Conservation (phyloP, 2,797 vertebrate species). For the Malurus leucopterus region DNA sequence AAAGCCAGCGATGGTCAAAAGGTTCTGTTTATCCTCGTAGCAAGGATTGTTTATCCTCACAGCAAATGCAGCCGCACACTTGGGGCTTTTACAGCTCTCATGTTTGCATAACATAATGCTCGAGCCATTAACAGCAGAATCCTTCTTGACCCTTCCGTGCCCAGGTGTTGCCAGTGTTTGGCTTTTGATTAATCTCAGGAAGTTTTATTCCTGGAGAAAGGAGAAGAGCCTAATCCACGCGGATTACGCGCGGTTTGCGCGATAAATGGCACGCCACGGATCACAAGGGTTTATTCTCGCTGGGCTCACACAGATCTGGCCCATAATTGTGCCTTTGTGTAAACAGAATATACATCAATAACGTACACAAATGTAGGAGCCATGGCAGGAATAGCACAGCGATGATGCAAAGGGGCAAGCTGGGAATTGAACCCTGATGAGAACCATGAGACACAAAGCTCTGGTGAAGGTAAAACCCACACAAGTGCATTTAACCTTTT, state of each 20-base stretch:
- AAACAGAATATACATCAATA: neutral
- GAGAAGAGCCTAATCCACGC: neutral
- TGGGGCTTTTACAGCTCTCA: neutral
- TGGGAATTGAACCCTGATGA: neutral
- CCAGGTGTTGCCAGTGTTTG: neutral
- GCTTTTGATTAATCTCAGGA: neutral
- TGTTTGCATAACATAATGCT: neutral
- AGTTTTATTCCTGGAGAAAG: neutral
- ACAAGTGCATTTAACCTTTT: rapidly evolving
- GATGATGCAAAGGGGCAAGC: neutral
- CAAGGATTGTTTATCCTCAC: neutral
- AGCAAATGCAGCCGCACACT: neutral
- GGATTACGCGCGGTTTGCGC: neutral
- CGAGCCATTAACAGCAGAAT: neutral
- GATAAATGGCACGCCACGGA: neutral
- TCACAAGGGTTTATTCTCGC: neutral
- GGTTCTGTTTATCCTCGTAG: slow-evolving; percentile 5
- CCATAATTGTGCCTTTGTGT: neutral
- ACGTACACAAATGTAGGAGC: neutral
- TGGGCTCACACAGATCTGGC: neutral
- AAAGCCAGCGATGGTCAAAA: neutral
- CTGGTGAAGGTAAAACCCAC: neutral
- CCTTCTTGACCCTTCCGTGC: neutral
- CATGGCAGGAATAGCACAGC: neutral
- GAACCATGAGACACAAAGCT: neutral